phyloP scores from a whole-genome alignment of 2,888 invertebrate species.

The Campoplex nolae region DNA sequence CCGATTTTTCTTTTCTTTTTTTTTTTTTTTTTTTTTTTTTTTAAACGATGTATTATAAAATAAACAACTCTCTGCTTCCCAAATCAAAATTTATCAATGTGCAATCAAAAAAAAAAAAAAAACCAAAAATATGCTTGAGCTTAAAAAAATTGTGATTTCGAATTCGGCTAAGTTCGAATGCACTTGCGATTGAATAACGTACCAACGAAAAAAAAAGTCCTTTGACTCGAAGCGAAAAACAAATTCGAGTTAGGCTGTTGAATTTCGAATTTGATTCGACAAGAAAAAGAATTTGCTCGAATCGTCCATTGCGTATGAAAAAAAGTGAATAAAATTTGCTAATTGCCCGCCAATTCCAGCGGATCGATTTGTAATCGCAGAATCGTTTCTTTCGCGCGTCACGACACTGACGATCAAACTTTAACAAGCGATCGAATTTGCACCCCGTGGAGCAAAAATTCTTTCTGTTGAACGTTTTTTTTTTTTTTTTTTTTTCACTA shows the following conservation, averaged over 20 bases:
- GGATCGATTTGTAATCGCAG: background rate
- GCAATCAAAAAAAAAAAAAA: background rate
- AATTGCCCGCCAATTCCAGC: background rate
- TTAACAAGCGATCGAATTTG: conserved; percentile 32
- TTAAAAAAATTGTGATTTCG: no score
- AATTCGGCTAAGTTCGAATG: no score
- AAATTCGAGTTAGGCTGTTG: background rate
- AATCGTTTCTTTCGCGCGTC: background rate
- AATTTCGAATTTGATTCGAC: background rate
- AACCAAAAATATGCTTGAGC: background rate
- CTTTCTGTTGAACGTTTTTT: background rate
- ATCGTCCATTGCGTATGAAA: background rate
- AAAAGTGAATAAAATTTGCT: background rate
- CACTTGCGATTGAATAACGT: no score
- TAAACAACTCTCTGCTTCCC: background rate
- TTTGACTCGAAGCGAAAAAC: background rate
- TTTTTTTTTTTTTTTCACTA: conserved; percentile 17
- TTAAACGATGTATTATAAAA: background rate
- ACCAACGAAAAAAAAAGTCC: no score
- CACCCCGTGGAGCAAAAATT: background rate
- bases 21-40: background rate
- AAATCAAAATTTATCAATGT: background rate
- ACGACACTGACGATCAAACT: conserved; percentile 27
- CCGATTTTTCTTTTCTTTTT: background rate
- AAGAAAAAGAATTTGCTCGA: background rate